phyloP scores from a whole-genome alignment of 23 tunicate species.

The Aplidium turbinatum region DNA sequence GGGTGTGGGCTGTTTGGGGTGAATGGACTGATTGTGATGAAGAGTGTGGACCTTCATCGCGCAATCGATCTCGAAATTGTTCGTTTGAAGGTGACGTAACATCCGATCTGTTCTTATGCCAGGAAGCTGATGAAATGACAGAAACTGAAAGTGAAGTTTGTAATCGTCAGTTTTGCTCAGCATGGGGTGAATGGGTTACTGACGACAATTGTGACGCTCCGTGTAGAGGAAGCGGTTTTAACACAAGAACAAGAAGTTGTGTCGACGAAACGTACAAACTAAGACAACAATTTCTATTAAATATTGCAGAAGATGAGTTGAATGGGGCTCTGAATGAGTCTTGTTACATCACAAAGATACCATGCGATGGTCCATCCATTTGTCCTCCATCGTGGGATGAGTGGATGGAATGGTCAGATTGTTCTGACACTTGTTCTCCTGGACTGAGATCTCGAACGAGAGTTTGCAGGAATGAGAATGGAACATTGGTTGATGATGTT shows the following conservation, averaged over 20 bases:
- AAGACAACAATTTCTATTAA: background rate
- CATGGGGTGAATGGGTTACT: slow-evolving; percentile 33
- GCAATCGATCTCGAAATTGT: slow-evolving; percentile 26
- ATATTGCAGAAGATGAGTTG: slow-evolving; percentile 8
- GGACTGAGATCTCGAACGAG: too few relatives aligned
- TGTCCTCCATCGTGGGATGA: too few relatives aligned
- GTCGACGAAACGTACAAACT: too few relatives aligned
- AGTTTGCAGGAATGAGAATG: too few relatives aligned
- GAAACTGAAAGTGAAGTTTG: slow-evolving; percentile 10
- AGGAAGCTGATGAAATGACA: background rate
- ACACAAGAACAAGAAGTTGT: slow-evolving; percentile 8
- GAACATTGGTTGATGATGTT: too few relatives aligned
- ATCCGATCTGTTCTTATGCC: slow-evolving; percentile 5
- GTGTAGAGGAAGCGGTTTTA: slow-evolving; percentile 8
- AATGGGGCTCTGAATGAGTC: background rate
- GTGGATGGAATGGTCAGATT: too few relatives aligned
- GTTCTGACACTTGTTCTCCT: too few relatives aligned
- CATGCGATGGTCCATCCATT: slow-evolving; percentile 23
- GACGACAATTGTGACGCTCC: slow-evolving; percentile 30
- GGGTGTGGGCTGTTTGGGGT: slow-evolving; percentile 21
- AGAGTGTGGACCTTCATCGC: slow-evolving; percentile 22
- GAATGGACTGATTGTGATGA: slow-evolving; percentile 22
- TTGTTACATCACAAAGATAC: slow-evolving; percentile 13
- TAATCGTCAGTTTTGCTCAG: slow-evolving; percentile 26
- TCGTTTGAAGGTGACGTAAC: slow-evolving; percentile 12